Base-by-base conservation (phyloP, 2,888 invertebrate genomes). In the Notodonta ziczac region DNA sequence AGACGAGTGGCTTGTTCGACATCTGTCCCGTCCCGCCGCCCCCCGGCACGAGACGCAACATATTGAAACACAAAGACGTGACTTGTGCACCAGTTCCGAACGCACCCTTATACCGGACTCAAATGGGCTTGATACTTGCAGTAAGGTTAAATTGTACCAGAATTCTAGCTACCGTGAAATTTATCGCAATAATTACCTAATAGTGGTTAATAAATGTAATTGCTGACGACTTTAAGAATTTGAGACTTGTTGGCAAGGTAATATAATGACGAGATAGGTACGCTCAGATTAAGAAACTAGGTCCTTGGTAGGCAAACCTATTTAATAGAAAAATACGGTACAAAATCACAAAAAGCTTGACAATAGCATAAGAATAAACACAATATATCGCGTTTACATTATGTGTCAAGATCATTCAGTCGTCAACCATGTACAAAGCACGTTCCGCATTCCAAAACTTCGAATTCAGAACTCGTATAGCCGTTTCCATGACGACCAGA, bases 391-490 rank as follows among this genome's bases (percentile, higher is more conserved):
- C 1, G 5, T 8, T 51, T 24, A 51, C 6, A 51, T 13, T 14
- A 67, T 76, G 69, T 65, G 78, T 69, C 78, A 80, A 81, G 60
- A 64, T 59, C 0, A 6, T 52, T 65, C 50, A 39, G 48, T 24
- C 12, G 5, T 4, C 16, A 53, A 24, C 42, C 46, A 48, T 56
- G 70, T 70, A 66, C 66, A 66, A 68, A 79, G 74, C 82, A 82
- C 82, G 84, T 83, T 78, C 77, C 68, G 63, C 79, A 78, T 76
- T 78, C 73, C 74, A 67, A 80, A 52, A 79, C 73, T 83, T 75
- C 73, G 70, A 82, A 83, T 84, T 83, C 82, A 73, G 74, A 76
- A 76, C 75, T 80, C 81, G 82, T 81, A 75, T 76, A 61, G 55
- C 68, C 73, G 82, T 83, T 76, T 72, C 76, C 76, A 84, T 81